Base-by-base conservation (phyloP, 2,888 invertebrate genomes). In the Volucella inflata region DNA sequence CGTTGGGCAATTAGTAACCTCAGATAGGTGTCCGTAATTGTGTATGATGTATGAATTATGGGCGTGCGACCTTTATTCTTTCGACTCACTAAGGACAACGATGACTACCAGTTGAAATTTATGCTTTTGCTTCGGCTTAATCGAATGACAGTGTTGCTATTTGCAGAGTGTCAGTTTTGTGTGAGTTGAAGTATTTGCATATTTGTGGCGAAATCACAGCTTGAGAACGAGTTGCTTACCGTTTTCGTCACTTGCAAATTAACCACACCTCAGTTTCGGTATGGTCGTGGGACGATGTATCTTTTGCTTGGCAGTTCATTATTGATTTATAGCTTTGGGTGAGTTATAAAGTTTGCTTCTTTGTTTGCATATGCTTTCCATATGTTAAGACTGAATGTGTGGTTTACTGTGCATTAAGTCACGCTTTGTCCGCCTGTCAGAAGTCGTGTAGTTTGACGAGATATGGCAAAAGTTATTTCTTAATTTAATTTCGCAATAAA, bases 211-310 rank as follows among this genome's bases (percentile, higher is more conserved):
- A 42, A 53, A 21, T 53, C 48, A 21, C 30, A 44, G 53, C 60
- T 55, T 10, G 40, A 59, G 17, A 8, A 62, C 6, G 62, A 80
- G 40, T 53, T 51, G 50, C 81, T 70, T 42, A 70, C 81, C 46
- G 72, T 67, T 77, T 65, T 75, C 67, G 67, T 36, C 79, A 80
- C 79, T 84, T 84, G 79, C 65, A 65, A 75, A 84, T 84, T 70
- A 76, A 60, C 75, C 84, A 71, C 84, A 80, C 79, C 75, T 74
- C 30, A 8, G 30, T 30, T 30, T 30, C 6, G 72, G 57, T 68
- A 14, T 21, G 16, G n/a, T 21, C 48, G 78, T 64, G 78, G 62
- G 74, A 14, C 16, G 59, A 21, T 40, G 53, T 50, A 60, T 51
- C 40, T 30, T 30, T 6, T 30, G 48, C 30, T 70, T 42, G 36